Evolutionary conservation across 2,888 invertebrate species (phyloP), one percentile per base, ranked within the genome.

Genomic region (Nymphalis c-album): DNA sequence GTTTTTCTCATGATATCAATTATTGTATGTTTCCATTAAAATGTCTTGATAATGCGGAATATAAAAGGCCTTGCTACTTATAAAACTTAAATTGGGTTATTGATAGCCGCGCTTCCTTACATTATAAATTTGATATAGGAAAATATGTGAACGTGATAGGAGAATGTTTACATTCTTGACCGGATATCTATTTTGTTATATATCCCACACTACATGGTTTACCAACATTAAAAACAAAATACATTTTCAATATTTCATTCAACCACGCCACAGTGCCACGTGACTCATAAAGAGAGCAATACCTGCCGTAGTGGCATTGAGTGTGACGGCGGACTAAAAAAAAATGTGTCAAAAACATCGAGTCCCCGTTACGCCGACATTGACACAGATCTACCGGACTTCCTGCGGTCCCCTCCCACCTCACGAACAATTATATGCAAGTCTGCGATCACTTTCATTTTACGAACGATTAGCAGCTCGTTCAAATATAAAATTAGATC

Each of bases 381-480:
- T 91, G 91, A 90, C 90, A 90, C 86, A 88, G 79, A 86, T 90
- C 61, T 81, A 76, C 79, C 78, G 76, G 80, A 79, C 81, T 85
- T 85, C 84, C 87, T 83, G 82, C 79, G 77, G 76, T 59, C 58
- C 57, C 63, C 63, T 55, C 59, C 55, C 62, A 58, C 57, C 59
- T 60, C 62, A 58, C 57, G 57, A 60, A 60, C 60, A 63, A 60
- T 65, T 60, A 65, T 53, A 50, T 53, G 22, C 20, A 40, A 46
- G 53, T n/a, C 26, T 63, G 53, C 46, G 58, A 18, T 47, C 53
- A 59, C 20, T 65, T 57, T 60, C 47, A 35, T 20, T 57, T 46
- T 35, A 40, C 6, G 20, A 18, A 17, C 16, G 4, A 53, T 6
- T 16, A 26, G 13, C 13, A 13, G 40, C 40, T 13, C 13, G 13